Evolutionary conservation across 2,113 vertebrate species (phyloP).

Genomic region (Limnothrissa miodon): DNA sequence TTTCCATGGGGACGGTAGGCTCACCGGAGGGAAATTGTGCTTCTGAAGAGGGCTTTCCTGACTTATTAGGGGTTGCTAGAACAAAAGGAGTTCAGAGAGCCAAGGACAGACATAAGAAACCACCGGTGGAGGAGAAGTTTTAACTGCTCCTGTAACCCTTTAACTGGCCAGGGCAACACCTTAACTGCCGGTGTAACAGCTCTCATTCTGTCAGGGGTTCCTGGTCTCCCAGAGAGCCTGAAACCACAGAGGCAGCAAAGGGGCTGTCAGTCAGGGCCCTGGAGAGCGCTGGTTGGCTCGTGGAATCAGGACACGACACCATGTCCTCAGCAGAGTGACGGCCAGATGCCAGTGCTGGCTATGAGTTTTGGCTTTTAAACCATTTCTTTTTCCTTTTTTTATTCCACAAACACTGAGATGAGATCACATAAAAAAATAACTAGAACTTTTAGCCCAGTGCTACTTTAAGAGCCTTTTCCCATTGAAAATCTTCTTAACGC

Average conservation of each 20-base stretch:
- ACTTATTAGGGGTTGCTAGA: not conserved
- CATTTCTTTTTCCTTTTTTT: not conserved
- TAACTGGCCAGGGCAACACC: conserved; percentile 49
- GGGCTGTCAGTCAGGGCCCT: not conserved
- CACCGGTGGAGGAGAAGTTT: conserved; percentile 42
- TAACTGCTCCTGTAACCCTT: conserved; percentile 52
- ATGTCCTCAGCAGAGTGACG: not conserved
- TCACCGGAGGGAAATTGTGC: not conserved
- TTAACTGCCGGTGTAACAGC: conserved; percentile 51
- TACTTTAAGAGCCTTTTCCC: not conserved
- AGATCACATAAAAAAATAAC: not conserved
- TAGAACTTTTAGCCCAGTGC: not conserved
- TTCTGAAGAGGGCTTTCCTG: not conserved
- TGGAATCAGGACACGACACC: not conserved
- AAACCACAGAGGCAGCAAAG: not conserved
- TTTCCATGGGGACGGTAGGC: not conserved
- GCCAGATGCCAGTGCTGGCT: not conserved
- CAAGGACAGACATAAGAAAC: no score
- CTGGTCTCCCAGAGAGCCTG: conserved; percentile 43
- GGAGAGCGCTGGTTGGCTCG: not conserved
- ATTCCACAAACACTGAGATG: not conserved
- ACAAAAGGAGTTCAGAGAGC: not conserved
- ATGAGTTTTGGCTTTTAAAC: not conserved
- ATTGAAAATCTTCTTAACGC: not conserved
- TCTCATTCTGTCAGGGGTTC: conserved; percentile 54